phyloP scores from a whole-genome alignment of 2,113 vertebrate genomes.

The Ptilonorhynchus violaceus region DNA sequence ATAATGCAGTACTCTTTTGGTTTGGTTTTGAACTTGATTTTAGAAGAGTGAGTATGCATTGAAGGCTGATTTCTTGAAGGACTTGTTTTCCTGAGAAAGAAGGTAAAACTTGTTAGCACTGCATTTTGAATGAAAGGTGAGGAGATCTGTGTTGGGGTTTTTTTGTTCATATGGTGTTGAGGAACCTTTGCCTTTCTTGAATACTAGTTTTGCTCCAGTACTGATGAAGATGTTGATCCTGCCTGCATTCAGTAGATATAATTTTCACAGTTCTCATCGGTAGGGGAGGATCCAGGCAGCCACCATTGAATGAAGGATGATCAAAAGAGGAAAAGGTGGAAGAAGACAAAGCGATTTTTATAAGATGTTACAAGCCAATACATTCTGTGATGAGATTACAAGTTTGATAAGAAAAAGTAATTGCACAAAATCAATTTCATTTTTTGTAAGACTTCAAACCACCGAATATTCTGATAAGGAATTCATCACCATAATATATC shows the following conservation, averaged over 20 bases:
- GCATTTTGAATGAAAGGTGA: background rate
- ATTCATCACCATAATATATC: background rate
- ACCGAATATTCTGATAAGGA: background rate
- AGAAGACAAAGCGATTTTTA: background rate
- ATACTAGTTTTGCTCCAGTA: background rate
- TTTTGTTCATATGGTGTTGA: background rate
- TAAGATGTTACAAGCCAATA: background rate
- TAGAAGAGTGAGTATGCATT: background rate
- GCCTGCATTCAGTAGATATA: background rate
- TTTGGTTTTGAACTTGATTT: background rate
- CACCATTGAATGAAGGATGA: background rate
- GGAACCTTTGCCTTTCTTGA: background rate
- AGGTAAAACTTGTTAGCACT: background rate
- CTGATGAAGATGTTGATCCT: background rate
- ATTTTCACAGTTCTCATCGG: background rate
- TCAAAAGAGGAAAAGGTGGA: background rate
- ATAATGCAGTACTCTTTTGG: background rate
- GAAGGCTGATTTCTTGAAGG: background rate
- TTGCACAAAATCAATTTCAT: background rate
- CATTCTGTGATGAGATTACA: background rate
- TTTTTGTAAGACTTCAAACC: background rate
- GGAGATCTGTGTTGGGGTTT: background rate
- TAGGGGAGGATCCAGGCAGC: background rate
- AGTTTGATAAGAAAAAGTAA: background rate
- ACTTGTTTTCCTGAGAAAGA: background rate